phyloP scores from a whole-genome alignment of 2,888 invertebrate genomes.

The Formica aserva region DNA sequence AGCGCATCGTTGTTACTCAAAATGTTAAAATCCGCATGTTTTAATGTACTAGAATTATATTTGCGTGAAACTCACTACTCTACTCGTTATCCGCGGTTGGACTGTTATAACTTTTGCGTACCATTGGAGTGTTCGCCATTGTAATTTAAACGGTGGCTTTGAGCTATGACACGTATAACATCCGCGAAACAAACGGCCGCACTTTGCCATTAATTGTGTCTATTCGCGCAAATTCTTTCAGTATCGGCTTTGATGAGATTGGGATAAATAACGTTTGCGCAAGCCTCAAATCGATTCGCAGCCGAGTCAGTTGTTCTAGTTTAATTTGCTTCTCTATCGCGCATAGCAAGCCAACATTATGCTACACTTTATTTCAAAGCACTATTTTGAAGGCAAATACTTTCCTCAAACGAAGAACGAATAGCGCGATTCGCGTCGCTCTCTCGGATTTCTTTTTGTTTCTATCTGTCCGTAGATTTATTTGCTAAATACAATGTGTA shows the following conservation, averaged over 20 bases:
- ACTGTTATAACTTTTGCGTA: slow-evolving; percentile 22
- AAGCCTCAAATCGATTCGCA: slow-evolving; percentile 8
- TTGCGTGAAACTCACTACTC: slow-evolving; percentile 17
- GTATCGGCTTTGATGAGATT: slow-evolving; percentile 21
- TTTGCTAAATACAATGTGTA: slow-evolving; percentile 6
- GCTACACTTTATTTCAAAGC: slow-evolving; percentile 12
- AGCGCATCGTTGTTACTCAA: not conserved
- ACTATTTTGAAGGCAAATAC: slow-evolving; percentile 27
- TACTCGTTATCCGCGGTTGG: slow-evolving; percentile 13
- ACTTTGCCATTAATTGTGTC: slow-evolving; percentile 35
- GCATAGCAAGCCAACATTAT: slow-evolving; percentile 24
- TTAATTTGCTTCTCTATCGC: slow-evolving; percentile 31
- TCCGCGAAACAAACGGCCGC: slow-evolving; percentile 22
- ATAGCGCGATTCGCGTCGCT: slow-evolving; percentile 1
- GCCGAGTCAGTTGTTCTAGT: slow-evolving; percentile 7
- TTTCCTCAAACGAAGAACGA: slow-evolving; percentile 3
- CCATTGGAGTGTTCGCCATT: not conserved
- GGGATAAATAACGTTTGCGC: slow-evolving; percentile 27
- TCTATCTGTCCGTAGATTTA: not conserved
- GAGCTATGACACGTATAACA: slow-evolving; percentile 30
- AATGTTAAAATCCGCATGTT: slow-evolving; percentile 24
- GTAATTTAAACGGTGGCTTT: slow-evolving; percentile 42
- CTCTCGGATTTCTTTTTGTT: not conserved
- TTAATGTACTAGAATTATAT: slow-evolving; percentile 11
- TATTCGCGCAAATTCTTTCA: slow-evolving; percentile 28